Base-by-base conservation (phyloP, 2,888 invertebrate species). In the Argyresthia albistria region DNA sequence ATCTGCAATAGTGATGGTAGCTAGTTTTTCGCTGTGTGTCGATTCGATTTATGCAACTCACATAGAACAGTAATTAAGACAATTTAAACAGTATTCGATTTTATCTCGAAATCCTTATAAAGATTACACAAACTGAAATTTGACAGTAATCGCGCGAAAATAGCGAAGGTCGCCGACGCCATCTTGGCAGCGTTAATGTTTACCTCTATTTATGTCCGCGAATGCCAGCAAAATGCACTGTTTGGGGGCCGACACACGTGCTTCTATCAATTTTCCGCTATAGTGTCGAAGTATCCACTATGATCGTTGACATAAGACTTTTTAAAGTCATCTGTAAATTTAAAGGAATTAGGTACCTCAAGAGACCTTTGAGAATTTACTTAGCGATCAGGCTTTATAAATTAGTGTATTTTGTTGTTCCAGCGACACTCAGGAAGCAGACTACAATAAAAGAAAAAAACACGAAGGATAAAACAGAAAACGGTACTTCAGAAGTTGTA, bases 141-240 rank as follows among this genome's bases (percentile, higher is more conserved):
- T 11, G 11, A 46, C 25, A 35, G 35, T 63, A 66, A 71, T 69
- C 65, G 64, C 63, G 70, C 70, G 76, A 75, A 81, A 84, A 81
- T 81, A 83, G 76, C 76, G 83, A 87, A 86, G 87, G 87, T 73
- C 86, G 73, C 3, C 25, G 87, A 73, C 86, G 69, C 72, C 80
- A 76, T 82, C 73, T 86, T 87, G 86, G 86, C 87, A 83, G 62
- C 69, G 55, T 65, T 67, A 70, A 67, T 83, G 80, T 86, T 84
- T 51, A 51, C 46, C 10, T 52, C 42, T 87, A 86, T 87, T 87
- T 87, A 83, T 81, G 86, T 75, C 73, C 70, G 67, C 67, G 74
- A 76, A 79, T 81, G 80, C 80, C 76, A 76, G 73, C 73, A 77
- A 79, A 79, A 73, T 81, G 80, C 81, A 82, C 67, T 66, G 67